A percentile compares a stretch with the other conserved stretches of the same genome.
These are phyloP conservation scores for Thunnus albacares DNA, from an alignment of 2,797 vertebrate genomes.

Conservation along the genomic window DNA sequence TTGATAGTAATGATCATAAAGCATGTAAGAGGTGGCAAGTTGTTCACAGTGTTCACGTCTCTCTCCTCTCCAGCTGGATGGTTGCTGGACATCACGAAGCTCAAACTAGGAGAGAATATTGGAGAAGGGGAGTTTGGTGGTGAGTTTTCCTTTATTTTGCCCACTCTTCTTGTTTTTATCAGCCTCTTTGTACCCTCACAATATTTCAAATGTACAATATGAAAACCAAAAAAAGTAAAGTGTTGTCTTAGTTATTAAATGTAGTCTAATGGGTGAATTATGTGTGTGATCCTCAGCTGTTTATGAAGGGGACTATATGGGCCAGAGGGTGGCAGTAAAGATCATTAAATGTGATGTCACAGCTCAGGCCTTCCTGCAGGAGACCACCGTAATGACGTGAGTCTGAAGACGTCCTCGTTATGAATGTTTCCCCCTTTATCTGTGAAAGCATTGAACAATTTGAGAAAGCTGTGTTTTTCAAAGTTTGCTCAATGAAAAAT, in stretches of 20 bases:
- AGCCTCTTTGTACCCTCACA: background rate
- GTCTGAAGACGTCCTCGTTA: constrained; percentile 46
- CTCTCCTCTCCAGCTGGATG: constrained; percentile 87
- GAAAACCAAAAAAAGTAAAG: no score
- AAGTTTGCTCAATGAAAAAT: background rate
- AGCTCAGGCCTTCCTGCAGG: constrained; percentile 91
- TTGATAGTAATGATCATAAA: background rate
- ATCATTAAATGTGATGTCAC: constrained; percentile 94
- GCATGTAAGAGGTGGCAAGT: background rate
- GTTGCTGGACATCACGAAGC: constrained; percentile 90
- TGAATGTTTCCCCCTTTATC: background rate
- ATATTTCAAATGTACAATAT: background rate
- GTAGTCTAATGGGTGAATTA: background rate
- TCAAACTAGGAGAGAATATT: constrained; percentile 87
- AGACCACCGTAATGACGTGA: constrained; percentile 95
- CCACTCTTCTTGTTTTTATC: background rate
- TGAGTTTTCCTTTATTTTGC: constrained; percentile 69
- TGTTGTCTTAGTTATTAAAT: background rate
- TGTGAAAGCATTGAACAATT: background rate
- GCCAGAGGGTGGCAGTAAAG: constrained; percentile 94
- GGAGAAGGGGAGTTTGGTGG: constrained; percentile 95
- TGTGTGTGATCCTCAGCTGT: constrained; percentile 83
- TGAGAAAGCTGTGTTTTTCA: background rate
- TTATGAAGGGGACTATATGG: constrained; percentile 90
- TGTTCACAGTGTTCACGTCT: constrained; percentile 2